These are phyloP conservation scores for Dryocosmus kuriphilus DNA, from an alignment of 2,888 invertebrate species.

Conservation along the genomic window DNA sequence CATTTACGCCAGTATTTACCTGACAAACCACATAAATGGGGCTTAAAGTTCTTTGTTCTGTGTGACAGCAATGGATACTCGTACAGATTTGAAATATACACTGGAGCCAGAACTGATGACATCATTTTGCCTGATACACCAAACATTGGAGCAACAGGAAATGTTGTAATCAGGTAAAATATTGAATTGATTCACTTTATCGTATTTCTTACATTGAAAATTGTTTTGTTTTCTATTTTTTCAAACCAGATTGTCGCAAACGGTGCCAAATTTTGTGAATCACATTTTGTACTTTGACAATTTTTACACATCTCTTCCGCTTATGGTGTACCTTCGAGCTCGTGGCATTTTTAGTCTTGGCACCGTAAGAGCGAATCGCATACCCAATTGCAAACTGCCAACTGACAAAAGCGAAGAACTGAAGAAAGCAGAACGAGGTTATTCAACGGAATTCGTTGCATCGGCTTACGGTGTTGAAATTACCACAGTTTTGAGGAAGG, in stretches of 20 bases:
- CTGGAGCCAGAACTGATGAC: conserved; percentile 62
- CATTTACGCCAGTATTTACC: conserved; percentile 68
- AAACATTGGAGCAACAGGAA: conserved; percentile 67
- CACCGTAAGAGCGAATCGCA: no score
- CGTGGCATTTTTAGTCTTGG: no score
- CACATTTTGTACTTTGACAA: conserved; percentile 69
- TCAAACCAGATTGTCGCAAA: conserved; percentile 63
- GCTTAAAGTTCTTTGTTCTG: conserved; percentile 66
- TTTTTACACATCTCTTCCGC: conserved; percentile 63
- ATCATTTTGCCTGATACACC: conserved; percentile 60
- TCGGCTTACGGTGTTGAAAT: no score
- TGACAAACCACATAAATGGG: conserved; percentile 73
- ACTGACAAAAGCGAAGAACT: no score
- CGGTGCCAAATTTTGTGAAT: conserved; percentile 64
- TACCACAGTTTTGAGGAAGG: no score
- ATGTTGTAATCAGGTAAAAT: conserved; percentile 69
- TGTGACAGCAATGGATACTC: conserved; percentile 63
- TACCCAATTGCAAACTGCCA: no score
- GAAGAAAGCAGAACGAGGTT: no score
- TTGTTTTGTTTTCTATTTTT: no score
- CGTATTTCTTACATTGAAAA: no score
- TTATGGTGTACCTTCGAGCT: no score
- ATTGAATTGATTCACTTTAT: no score
- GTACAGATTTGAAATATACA: conserved; percentile 69
- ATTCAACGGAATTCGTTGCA: no score